Evolutionary conservation across 2,113 vertebrate species (phyloP).

Genomic region (Condylura cristata): DNA sequence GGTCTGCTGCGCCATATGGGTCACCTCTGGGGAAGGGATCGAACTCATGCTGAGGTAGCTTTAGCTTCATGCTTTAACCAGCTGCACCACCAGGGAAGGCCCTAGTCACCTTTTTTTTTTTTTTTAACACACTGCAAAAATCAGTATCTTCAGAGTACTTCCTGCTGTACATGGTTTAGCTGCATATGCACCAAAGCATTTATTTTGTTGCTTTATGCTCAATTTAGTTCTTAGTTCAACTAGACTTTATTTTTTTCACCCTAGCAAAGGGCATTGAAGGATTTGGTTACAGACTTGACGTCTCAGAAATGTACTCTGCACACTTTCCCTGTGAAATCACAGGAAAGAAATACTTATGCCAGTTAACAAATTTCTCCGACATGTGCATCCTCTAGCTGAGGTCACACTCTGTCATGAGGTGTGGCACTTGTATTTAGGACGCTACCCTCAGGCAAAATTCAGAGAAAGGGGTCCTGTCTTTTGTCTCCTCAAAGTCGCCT

Average conservation of each 20-base stretch:
- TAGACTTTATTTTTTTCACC: background rate
- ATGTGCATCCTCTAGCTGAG: background rate
- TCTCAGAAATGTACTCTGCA: background rate
- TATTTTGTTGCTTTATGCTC: slow-evolving; percentile 11
- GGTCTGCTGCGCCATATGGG: too few relatives aligned
- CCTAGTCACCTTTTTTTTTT: background rate
- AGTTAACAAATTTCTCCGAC: background rate
- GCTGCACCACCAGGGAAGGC: too few relatives aligned
- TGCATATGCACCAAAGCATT: background rate
- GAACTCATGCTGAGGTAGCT: too few relatives aligned
- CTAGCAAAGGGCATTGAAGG: background rate
- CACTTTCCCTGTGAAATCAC: background rate
- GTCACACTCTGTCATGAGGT: background rate
- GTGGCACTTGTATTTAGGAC: background rate
- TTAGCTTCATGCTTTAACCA: too few relatives aligned
- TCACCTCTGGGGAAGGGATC: too few relatives aligned
- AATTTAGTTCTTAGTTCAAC: slow-evolving; percentile 27
- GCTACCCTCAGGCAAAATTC: background rate
- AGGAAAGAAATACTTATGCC: background rate
- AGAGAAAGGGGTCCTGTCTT: background rate
- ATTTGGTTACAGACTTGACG: background rate
- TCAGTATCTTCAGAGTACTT: background rate
- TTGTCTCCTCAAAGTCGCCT: background rate
- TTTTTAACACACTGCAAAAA: background rate
- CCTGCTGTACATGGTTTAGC: background rate